Evolutionary conservation across 2,888 invertebrate genomes (phyloP).

Genomic region (Nomada fucata): DNA sequence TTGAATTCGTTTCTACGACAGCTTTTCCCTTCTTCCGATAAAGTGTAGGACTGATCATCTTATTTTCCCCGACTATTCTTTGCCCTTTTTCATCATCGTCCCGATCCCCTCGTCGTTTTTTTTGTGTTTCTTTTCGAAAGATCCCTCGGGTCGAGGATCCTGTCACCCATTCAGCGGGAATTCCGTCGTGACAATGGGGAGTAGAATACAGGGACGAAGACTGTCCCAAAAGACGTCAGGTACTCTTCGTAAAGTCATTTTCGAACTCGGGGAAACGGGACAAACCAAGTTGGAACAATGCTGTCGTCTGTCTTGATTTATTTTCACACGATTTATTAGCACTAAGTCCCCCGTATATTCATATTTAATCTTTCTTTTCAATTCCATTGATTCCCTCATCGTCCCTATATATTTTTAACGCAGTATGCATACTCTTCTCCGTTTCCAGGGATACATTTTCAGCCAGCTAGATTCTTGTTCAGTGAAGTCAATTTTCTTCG

Average conservation of each 20-base stretch:
- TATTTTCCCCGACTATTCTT: background rate
- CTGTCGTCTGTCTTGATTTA: background rate
- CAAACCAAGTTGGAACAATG: background rate
- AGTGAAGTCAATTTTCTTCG: too few species aligned
- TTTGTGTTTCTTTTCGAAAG: slow-evolving; percentile 35
- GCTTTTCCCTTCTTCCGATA: slow-evolving; percentile 66
- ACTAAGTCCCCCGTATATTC: background rate
- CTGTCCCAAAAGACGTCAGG: slow-evolving; percentile 32
- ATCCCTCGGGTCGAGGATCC: slow-evolving; percentile 24
- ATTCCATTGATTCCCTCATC: too few species aligned
- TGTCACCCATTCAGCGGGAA: slow-evolving; percentile 26
- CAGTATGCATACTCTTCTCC: too few species aligned
- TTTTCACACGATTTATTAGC: slow-evolving; percentile 15
- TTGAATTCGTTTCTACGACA: slow-evolving; percentile 68
- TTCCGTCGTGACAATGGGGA: slow-evolving; percentile 43
- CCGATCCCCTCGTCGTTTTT: background rate
- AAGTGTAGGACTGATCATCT: slow-evolving; percentile 50
- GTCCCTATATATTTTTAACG: too few species aligned
- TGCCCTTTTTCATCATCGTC: background rate
- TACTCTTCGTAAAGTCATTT: slow-evolving; percentile 27
- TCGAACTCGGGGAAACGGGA: background rate
- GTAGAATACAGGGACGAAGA: slow-evolving; percentile 39
- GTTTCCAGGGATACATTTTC: too few species aligned
- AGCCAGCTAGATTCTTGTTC: too few species aligned
- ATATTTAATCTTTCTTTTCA: background rate